phyloP scores from a whole-genome alignment of 2,113 vertebrate species.

The Terrapene triunguis region DNA sequence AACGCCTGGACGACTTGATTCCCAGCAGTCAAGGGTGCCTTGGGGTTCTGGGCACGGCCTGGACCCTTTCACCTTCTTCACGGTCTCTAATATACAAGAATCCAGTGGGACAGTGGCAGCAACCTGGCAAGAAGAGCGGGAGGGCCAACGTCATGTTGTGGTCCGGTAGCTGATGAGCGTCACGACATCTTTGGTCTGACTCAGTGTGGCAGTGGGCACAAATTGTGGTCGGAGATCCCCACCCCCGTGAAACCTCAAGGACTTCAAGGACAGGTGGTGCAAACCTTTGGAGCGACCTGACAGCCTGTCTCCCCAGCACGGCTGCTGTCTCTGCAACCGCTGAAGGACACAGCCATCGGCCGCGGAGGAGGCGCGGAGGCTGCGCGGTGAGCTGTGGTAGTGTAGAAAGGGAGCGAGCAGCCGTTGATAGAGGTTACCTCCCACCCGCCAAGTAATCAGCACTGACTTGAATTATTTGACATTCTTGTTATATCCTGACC shows the following conservation, averaged over 20 bases:
- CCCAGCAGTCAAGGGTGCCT: constrained; percentile 1
- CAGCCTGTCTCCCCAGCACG: not conserved
- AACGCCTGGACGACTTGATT: not conserved
- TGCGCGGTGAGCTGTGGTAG: not conserved
- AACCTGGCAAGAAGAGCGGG: constrained; percentile 15
- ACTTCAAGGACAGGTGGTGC: not conserved
- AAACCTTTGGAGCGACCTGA: not conserved
- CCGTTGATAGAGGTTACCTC: not conserved
- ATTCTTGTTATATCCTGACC: not conserved
- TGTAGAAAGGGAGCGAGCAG: not conserved
- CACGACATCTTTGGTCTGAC: not conserved
- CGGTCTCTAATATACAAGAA: not conserved
- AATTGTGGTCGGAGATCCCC: not conserved
- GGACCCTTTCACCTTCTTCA: not conserved
- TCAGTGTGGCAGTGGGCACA: not conserved
- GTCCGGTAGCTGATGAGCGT: not conserved
- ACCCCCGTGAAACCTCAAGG: rapidly evolving
- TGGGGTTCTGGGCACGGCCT: not conserved
- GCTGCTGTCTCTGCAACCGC: not conserved
- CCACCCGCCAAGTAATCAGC: not conserved
- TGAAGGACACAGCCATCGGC: rapidly evolving
- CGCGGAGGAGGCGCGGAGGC: not conserved
- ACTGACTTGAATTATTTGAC: not conserved
- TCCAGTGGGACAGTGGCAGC: not conserved
- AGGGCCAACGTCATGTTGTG: not conserved